These are phyloP conservation scores for Megathymus violae DNA, from an alignment of 1,140 invertebrate species.

Conservation along the genomic window DNA sequence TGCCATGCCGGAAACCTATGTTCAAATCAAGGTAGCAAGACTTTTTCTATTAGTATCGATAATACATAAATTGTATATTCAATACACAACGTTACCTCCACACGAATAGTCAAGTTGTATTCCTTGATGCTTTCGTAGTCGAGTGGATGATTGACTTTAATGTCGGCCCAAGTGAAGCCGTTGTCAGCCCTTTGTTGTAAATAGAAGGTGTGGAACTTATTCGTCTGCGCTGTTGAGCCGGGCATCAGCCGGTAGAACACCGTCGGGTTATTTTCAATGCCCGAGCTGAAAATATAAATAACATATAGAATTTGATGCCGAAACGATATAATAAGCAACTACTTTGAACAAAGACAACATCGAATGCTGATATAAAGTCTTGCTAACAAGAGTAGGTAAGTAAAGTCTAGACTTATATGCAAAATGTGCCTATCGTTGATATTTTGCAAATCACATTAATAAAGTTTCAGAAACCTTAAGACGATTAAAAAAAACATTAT, in stretches of 20 bases:
- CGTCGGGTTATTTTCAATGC: slow-evolving; percentile 97
- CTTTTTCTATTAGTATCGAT: no score
- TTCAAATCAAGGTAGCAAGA: no score
- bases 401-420: background rate
- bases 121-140: slow-evolving; percentile 98
- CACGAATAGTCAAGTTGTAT: slow-evolving; percentile 97
- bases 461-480: background rate
- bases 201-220: slow-evolving; percentile 98
- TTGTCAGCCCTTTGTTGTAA: slow-evolving; percentile 95
- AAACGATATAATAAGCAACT: slow-evolving; percentile 34
- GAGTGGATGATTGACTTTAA: slow-evolving; percentile 97
- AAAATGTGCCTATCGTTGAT: slow-evolving; percentile 13
- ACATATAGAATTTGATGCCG: slow-evolving; percentile 40
- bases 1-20: no score
- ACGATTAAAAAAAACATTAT: no score
- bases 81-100: slow-evolving; percentile 89
- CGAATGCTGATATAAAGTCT: slow-evolving; percentile 40
- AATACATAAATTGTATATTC: no score
- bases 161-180: slow-evolving; percentile 96
- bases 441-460: background rate
- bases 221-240: slow-evolving; percentile 96
- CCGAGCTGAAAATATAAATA: slow-evolving; percentile 88
- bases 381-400: background rate
- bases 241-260: slow-evolving; percentile 97
- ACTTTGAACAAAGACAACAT: slow-evolving; percentile 62